Evolutionary conservation across 1,140 invertebrate genomes (phyloP).

Genomic region (Aphidius ervi): DNA sequence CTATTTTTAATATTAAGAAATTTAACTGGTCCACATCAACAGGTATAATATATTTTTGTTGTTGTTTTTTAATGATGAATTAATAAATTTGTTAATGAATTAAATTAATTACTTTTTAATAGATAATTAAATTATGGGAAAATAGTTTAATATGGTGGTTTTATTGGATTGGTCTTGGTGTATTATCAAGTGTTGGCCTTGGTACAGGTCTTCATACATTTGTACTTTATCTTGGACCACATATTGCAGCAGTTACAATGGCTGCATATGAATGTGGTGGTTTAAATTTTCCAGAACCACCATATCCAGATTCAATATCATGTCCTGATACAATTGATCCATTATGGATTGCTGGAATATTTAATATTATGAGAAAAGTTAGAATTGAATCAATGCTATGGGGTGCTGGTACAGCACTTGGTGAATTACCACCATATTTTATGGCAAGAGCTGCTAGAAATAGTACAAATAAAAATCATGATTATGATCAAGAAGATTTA

Average conservation of each 20-base stretch:
- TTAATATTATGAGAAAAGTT: slow-evolving; percentile 93
- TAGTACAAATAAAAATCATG: slow-evolving; percentile 52
- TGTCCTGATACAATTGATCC: slow-evolving; percentile 66
- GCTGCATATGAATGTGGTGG: slow-evolving; percentile 96
- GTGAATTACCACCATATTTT: slow-evolving; percentile 95
- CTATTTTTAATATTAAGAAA: slow-evolving; percentile 50
- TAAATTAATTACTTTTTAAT: not conserved
- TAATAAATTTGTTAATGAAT: too few species aligned
- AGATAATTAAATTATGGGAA: slow-evolving; percentile 56
- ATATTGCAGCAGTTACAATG: slow-evolving; percentile 91
- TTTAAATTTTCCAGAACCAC: slow-evolving; percentile 89
- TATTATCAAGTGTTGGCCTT: slow-evolving; percentile 94
- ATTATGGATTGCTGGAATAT: slow-evolving; percentile 63
- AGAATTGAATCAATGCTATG: slow-evolving; percentile 96
- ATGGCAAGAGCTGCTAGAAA: slow-evolving; percentile 91
- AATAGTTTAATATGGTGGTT: slow-evolving; percentile 68
- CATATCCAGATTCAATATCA: slow-evolving; percentile 84
- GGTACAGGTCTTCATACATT: slow-evolving; percentile 99
- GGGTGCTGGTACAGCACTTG: slow-evolving; percentile 95
- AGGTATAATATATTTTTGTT: slow-evolving; percentile 47
- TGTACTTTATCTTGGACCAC: slow-evolving; percentile 91
- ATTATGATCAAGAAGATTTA: slow-evolving; percentile 64
- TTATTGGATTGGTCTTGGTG: slow-evolving; percentile 94
- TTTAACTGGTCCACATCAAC: slow-evolving; percentile 59
- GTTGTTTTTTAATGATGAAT: not conserved